phyloP scores from a whole-genome alignment of 2,797 vertebrate genomes.

The Alauda arvensis region DNA sequence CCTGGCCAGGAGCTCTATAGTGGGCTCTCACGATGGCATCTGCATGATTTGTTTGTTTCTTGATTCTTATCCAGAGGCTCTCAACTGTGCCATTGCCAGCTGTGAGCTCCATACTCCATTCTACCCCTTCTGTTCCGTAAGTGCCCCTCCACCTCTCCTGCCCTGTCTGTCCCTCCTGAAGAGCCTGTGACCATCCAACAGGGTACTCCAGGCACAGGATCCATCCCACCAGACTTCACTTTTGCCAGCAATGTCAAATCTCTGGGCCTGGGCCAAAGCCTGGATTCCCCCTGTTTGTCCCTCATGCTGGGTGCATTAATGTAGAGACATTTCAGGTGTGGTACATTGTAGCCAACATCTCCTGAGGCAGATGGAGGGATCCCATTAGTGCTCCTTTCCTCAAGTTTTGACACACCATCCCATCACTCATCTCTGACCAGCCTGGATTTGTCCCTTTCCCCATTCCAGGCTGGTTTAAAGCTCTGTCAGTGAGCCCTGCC shows the following conservation, averaged over 20 bases:
- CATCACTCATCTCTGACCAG: not conserved
- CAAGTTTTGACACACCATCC: not conserved
- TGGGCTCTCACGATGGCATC: not conserved
- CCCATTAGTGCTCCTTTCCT: not conserved
- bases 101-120: not conserved
- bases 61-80: not conserved
- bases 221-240: not conserved
- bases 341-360: not conserved
- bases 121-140: not conserved
- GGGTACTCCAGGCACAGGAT: not conserved
- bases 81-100: not conserved
- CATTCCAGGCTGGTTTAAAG: not conserved
- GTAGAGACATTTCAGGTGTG: not conserved
- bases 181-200: not conserved
- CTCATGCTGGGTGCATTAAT: too few relatives aligned
- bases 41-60: not conserved
- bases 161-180: not conserved
- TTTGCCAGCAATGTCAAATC: accelerated
- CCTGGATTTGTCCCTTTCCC: not conserved
- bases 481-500: not conserved
- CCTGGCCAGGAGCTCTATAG: not conserved
- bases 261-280: not conserved
- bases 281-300: not conserved
- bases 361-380: not conserved
- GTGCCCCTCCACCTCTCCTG: not conserved